Evolutionary conservation across 2,888 invertebrate species (phyloP).

Genomic region (Cyrtodaria siliqua): DNA sequence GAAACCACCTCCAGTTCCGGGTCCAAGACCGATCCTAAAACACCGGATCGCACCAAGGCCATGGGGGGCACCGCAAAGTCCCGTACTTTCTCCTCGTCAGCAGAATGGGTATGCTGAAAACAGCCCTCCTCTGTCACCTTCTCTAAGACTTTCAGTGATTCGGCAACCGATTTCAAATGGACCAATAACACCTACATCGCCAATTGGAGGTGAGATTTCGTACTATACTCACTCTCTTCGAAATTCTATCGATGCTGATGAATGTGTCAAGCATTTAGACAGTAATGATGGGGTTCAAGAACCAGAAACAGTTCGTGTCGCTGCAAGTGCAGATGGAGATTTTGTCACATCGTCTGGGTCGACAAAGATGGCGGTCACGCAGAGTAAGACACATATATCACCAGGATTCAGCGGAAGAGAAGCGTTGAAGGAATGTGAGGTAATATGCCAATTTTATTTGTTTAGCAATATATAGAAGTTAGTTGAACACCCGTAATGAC

Average conservation of each 20-base stretch:
- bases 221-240: no score
- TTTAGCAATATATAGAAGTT: no score
- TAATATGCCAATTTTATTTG: no score
- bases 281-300: not conserved
- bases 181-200: not conserved
- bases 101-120: not conserved
- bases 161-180: slow-evolving; percentile 7
- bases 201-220: not conserved
- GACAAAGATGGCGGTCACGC: not conserved
- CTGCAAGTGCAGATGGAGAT: not conserved
- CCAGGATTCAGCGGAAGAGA: no score
- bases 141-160: slow-evolving; percentile 10
- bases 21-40: slow-evolving; percentile 53
- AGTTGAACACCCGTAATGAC: no score
- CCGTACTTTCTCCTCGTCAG: no score
- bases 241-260: no score
- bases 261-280: no score
- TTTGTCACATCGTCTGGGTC: not conserved
- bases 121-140: slow-evolving; percentile 16
- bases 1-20: slow-evolving; percentile 41
- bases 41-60: not conserved
- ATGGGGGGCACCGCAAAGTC: no score
- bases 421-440: slow-evolving; percentile 72
- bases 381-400: no score
- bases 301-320: not conserved